Evolutionary conservation across 92 coral and sea anemone genomes (phyloP).

Genomic region (Epizoanthus scotinus): DNA sequence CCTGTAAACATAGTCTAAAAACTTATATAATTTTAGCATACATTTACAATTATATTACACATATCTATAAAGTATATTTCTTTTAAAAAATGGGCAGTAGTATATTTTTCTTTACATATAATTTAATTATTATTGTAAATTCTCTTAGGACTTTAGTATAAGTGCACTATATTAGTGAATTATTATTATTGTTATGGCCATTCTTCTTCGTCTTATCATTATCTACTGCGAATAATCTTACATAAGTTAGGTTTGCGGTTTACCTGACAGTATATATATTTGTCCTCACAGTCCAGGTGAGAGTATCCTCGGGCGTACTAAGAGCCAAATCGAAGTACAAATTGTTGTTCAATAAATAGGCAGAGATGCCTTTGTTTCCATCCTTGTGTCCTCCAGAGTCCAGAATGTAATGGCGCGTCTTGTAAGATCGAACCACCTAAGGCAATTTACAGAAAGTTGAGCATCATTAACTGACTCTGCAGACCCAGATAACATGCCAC

Average conservation of each 20-base stretch:
- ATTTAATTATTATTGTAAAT: too few relatives aligned
- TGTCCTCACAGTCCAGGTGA: slow-evolving; percentile 98
- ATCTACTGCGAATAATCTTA: background rate
- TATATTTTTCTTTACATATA: too few relatives aligned
- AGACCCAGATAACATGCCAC: too few relatives aligned
- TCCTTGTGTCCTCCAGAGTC: slow-evolving; percentile 90
- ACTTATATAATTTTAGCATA: too few relatives aligned
- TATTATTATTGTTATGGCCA: too few relatives aligned
- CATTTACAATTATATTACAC: too few relatives aligned
- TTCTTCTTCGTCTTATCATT: too few relatives aligned
- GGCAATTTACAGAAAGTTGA: background rate
- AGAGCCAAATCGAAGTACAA: slow-evolving; percentile 91
- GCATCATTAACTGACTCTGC: background rate
- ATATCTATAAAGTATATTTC: too few relatives aligned
- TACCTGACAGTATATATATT: slow-evolving; percentile 96
- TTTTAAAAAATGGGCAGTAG: too few relatives aligned
- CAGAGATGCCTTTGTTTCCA: slow-evolving; percentile 85
- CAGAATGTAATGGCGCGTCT: slow-evolving; percentile 85
- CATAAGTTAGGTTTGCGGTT: background rate
- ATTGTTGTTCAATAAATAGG: slow-evolving; percentile 88
- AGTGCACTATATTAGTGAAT: too few relatives aligned
- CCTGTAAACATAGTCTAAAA: too few relatives aligned
- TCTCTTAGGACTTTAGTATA: too few relatives aligned
- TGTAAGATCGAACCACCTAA: slow-evolving; percentile 87
- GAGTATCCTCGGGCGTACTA: slow-evolving; percentile 93